Base-by-base conservation (phyloP, 2,113 vertebrate species). In the Vidua macroura region DNA sequence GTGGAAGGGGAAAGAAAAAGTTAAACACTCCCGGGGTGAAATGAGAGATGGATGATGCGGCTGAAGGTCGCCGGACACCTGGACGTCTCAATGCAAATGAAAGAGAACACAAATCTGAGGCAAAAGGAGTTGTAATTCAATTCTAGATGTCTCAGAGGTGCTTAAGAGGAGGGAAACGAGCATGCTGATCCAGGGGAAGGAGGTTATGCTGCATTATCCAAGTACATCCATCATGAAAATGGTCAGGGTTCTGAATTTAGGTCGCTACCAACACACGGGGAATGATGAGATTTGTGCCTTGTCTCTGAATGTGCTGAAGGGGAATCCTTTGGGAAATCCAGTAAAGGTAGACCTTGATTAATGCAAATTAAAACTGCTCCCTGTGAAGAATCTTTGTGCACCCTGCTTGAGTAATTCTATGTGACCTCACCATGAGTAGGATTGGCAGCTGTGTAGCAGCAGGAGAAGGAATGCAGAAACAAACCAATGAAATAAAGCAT, bases 1-100 rank as follows among this genome's bases (percentile, higher is more conserved):
- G 96, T 80, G 94, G 91, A 96, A 96, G 94, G 95, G 96, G 95
- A 96, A 93, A 96, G 94, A 96, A 83, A 96, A 88, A 55, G 95
- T 95, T 96, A 95, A 96, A 93, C 88, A 95, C 73, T 92, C 91
- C 92, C 16, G 46, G 80, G 91, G 4, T 72, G 77, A 52, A 86
- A 93, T 7, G 76, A 93, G 56, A 30, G 10, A 64, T 15, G 64
- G 35, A 70, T 35, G 63, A 77, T 5, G 76, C 78, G 88, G 79
- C 79, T 90, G 79, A 80, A 88, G 83, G 81, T 68, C 79, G 52
- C 17, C 1, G 16, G 60, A 52, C 43, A 27, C 48, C 88, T 31
- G 55, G 73, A 46, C 2, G 2, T 30, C 90, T 37, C 52, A 60
- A 88, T 60, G 91, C 41, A n/a, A 56, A 93, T 56, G 88, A 91